Evolutionary conservation across 2,797 vertebrate species (phyloP).

Genomic region (Lateolabrax maculatus): DNA sequence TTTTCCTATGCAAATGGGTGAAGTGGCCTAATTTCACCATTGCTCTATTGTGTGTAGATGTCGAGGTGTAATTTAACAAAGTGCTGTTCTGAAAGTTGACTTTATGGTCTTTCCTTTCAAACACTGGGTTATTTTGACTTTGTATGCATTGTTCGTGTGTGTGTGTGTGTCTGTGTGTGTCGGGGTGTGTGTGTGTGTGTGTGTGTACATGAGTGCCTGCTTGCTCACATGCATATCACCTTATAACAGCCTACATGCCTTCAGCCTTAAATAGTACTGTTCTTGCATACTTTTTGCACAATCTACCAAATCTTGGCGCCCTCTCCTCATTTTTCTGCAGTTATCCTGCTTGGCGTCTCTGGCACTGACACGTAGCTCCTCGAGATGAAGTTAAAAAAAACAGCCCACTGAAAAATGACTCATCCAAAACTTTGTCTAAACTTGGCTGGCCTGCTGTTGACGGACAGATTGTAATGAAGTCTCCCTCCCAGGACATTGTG

Average conservation of each 20-base stretch:
- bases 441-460: constrained; percentile 69
- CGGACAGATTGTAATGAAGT: constrained; percentile 70
- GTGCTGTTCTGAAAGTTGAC: constrained; percentile 47
- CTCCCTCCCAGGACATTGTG: constrained; percentile 65
- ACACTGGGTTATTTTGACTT: constrained; percentile 56
- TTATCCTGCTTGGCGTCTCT: constrained; percentile 57
- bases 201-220: background rate
- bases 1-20: constrained; percentile 59
- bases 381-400: constrained; percentile 40
- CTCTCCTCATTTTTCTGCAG: constrained; percentile 54
- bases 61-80: constrained; percentile 70
- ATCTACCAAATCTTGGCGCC: constrained; percentile 56
- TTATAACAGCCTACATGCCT: constrained; percentile 24
- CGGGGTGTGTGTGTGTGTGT: constrained; percentile 7
- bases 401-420: constrained; percentile 62
- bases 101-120: constrained; percentile 54
- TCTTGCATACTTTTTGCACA: constrained; percentile 50
- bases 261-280: constrained; percentile 17
- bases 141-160: constrained; percentile 33
- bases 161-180: no score
- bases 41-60: constrained; percentile 56
- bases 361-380: constrained; percentile 64
- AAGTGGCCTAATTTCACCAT: constrained; percentile 61
- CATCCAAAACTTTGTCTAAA: constrained; percentile 69
- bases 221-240: background rate